Base-by-base conservation (phyloP, 1,140 invertebrate species). In the Paraescarpia echinospica region DNA sequence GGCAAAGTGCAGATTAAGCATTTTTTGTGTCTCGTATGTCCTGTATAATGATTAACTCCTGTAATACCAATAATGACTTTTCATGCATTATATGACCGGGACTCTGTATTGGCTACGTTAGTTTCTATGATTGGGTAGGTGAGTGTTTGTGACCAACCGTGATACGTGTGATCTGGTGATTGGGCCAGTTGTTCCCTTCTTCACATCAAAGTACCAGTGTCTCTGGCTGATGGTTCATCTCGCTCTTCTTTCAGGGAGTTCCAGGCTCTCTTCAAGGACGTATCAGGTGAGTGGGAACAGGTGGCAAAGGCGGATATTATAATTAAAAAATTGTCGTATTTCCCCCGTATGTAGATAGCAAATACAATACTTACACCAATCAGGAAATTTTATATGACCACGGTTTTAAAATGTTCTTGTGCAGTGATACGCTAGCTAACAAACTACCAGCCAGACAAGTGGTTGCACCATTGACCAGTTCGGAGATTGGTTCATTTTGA, bases 221-320 rank as follows among this genome's bases (percentile, higher is more conserved):
- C 59, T 77, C 14, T 77, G 59, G 22, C 59, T 22, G 12, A 4
- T 27, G 59, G 22, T 77, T 77, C 27, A 31, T 77, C 27, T 77
- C 22, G 59, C 4, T 77, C 27, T 77, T 77, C 59, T 77, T 77
- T 18, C 91, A 91, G 94, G 59, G 93, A 93, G 88, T 93, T 93
- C 92, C 89, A 93, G 18, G 92, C 34, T 35, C 92, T 93, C 27
- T 93, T 93, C 91, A 93, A 93, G 89, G 93, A 93, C 90, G 92
- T 93, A 34, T 91, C 90, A 92, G 92, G 91, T 93, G 89, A 33
- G 51, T 77, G 34, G 4, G 90, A 34, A 33, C 34, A 77, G 4
- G 41, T n/a, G n/a, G n/a, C n/a, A n/a, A n/a, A n/a, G n/a, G n/a
- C n/a, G n/a, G n/a, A n/a, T n/a, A n/a, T n/a, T n/a, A n/a, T n/a